Percentiles rank a stretch among this genome's conserved stretches.
Conservation (phyloP, 2,888 invertebrate species). For the Busseola fusca region DNA sequence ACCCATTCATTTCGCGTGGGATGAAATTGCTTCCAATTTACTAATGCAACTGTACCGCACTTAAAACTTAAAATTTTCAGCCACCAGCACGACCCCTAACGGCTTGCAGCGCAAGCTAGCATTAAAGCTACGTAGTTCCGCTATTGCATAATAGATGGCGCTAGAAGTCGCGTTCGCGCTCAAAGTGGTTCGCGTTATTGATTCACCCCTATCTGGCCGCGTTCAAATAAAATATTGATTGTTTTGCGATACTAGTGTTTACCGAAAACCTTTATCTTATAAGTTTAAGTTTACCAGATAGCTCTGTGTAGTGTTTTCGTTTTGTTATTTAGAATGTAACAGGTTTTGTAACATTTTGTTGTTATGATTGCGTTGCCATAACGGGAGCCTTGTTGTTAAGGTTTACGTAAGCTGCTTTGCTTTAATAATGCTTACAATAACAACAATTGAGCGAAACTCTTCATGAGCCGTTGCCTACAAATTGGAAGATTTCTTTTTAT, state of each 20-base stretch:
- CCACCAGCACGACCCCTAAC: conserved; percentile 38
- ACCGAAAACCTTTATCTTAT: conserved; percentile 68
- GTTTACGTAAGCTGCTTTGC: conserved; percentile 27
- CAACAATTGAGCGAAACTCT: conserved; percentile 34
- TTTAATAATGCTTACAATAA: conserved; percentile 39
- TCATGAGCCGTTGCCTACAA: conserved; percentile 30
- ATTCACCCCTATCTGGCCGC: conserved; percentile 71
- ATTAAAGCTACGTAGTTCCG: conserved; percentile 61
- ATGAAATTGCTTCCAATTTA: conserved; percentile 63
- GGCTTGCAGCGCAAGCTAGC: conserved; percentile 22
- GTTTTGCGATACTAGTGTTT: conserved; percentile 75
- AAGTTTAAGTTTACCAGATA: conserved; percentile 63
- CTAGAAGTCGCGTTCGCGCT: conserved; percentile 50
- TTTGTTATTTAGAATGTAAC: conserved; percentile 42
- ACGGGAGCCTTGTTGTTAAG: conserved; percentile 8
- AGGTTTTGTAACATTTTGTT: conserved; percentile 29
- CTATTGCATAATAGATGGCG: conserved; percentile 81
- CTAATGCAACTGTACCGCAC: conserved; percentile 45
- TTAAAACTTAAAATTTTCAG: conserved; percentile 43
- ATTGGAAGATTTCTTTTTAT: conserved; percentile 19
- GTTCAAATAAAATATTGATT: conserved; percentile 79
- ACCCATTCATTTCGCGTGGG: conserved; percentile 58
- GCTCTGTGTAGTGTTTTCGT: conserved; percentile 58
- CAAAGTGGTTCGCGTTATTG: conserved; percentile 64
- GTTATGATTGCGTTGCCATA: conserved; percentile 21